Conservation (phyloP, 2,888 invertebrate species). For the Gryllus longicercus region DNA sequence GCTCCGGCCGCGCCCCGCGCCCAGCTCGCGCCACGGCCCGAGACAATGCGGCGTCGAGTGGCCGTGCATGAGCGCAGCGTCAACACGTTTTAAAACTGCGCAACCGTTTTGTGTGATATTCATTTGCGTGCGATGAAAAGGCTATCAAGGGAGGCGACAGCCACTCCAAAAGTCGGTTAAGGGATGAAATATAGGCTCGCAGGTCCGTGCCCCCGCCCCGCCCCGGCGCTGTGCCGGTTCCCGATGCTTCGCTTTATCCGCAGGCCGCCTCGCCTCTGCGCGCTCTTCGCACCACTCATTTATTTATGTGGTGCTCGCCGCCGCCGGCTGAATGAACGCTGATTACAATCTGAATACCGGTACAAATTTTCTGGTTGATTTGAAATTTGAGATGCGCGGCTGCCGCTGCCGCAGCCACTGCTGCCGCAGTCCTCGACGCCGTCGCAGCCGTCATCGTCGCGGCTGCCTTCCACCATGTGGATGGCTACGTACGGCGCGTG, state of each 20-base stretch:
- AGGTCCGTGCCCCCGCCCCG: not conserved
- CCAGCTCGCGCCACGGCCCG: not conserved
- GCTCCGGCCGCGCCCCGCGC: not conserved
- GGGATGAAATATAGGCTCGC: slow-evolving; percentile 7
- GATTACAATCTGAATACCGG: slow-evolving; percentile 17
- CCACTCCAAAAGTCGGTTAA: slow-evolving; percentile 10
- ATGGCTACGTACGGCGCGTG: too few species aligned
- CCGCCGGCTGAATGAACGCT: not conserved
- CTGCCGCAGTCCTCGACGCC: not conserved
- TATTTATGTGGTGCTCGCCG: too few species aligned
- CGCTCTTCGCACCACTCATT: too few species aligned
- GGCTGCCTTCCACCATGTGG: too few species aligned
- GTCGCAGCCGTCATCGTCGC: not conserved
- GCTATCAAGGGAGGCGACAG: not conserved
- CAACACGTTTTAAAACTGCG: slow-evolving; percentile 17
- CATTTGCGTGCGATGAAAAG: slow-evolving; percentile 17
- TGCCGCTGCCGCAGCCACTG: not conserved
- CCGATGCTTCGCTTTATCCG: too few species aligned
- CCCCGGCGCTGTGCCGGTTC: not conserved
- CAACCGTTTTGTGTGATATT: slow-evolving; percentile 17
- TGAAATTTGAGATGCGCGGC: not conserved
- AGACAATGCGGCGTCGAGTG: not conserved
- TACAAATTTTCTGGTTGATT: slow-evolving; percentile 11
- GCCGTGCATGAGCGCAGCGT: slow-evolving; percentile 7
- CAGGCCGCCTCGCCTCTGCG: too few species aligned